Base-by-base conservation (phyloP, 2,888 invertebrate species). In the Polydrusus cervinus region DNA sequence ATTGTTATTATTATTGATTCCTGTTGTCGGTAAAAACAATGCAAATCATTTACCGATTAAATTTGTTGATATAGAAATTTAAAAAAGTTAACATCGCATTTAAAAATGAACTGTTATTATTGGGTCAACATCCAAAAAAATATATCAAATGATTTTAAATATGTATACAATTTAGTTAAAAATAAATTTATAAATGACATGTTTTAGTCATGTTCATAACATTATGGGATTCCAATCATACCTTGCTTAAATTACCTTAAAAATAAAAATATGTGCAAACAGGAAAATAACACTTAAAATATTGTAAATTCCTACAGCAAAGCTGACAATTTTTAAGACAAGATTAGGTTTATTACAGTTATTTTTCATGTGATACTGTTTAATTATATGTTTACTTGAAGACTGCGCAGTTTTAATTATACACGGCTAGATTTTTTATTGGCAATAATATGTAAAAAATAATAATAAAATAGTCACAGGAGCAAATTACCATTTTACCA, bases 31-130 rank as follows among this genome's bases (percentile, higher is more conserved):
- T 40, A n/a, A 43, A 43, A 43, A n/a, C n/a, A 43, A 49, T 9
- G 45, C n/a, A n/a, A 45, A 45, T 45, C n/a, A 45, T 16, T 49
- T 14, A 49, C 7, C 16, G 47, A 49, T 49, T 49, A 49, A 16
- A 49, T 16, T 16, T 49, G 9, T 49, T 16, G 47, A 49, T n/a
- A n/a, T 8, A 49, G 13, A 16, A 49, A 16, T 16, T n/a, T n/a
- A 14, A 49, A 49, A 49, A 49, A 3, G 9, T 45, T 45, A n/a
- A 45, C 47, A 7, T 49, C 16, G 47, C 16, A 16, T 49, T 16
- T 49, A 8, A 14, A 14, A 16, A 8, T 49, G 47, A 16, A 16
- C 5, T 49, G 16, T 16, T n/a, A 49, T 7, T 49, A 16, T 49
- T 8, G 43, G 43, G n/a, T 43, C 13, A 43, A 43, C 13, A 43